Percentiles rank a stretch among this genome's conserved stretches.
Evolutionary conservation across 2,797 vertebrate genomes (phyloP).

Genomic region (Cossypha niveicapilla): DNA sequence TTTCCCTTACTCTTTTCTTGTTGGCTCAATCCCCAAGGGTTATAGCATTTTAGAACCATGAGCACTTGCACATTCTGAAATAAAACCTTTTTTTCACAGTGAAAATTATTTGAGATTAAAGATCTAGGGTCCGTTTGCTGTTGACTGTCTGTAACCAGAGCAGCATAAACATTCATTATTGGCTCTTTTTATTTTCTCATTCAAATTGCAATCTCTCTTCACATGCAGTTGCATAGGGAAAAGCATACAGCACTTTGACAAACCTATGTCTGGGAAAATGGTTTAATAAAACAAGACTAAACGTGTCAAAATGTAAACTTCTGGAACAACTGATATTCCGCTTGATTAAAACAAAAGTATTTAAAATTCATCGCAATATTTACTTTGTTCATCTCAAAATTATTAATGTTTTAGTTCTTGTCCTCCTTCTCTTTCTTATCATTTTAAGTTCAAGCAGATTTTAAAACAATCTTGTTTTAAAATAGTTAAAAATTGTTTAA

Average conservation of each 20-base stretch:
- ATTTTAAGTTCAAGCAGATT: background rate
- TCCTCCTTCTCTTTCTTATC: background rate
- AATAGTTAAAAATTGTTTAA: background rate
- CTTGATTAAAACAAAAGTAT: background rate
- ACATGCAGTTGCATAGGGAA: background rate
- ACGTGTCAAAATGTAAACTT: background rate
- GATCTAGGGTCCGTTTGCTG: background rate
- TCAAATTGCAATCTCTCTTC: background rate
- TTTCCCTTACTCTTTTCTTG: constrained; percentile 12
- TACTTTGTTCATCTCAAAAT: background rate
- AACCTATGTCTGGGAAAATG: background rate
- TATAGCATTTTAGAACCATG: constrained; percentile 8
- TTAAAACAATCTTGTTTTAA: background rate
- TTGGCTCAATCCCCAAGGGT: constrained; percentile 37
- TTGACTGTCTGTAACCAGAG: background rate
- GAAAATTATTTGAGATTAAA: background rate
- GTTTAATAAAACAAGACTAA: background rate
- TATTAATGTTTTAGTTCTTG: background rate
- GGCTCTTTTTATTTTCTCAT: background rate
- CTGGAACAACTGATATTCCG: background rate
- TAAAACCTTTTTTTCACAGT: background rate
- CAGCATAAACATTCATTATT: background rate
- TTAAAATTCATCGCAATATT: background rate
- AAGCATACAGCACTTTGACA: background rate
- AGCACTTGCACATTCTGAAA: background rate